Percentiles rank a stretch among this genome's conserved stretches.
These are phyloP conservation scores for Ashinkailepas kermadecensis DNA, from an alignment of 2,888 invertebrate species.

Conservation along the genomic window DNA sequence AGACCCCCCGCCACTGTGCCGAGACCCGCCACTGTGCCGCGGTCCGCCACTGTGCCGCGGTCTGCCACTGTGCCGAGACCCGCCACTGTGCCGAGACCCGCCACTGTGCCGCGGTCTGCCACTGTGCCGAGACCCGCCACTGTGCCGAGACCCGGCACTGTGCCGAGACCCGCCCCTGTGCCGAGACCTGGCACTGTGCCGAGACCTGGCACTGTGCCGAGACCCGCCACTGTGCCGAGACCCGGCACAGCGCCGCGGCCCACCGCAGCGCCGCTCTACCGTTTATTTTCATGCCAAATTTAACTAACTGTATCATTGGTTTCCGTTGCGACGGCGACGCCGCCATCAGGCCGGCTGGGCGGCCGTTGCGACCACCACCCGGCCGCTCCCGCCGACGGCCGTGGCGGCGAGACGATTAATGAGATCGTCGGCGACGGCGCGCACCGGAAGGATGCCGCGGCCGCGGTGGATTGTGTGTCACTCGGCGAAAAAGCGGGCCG, in stretches of 20 bases:
- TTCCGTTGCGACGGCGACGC: background rate
- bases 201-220: no score
- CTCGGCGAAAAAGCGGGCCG: constrained; percentile 9
- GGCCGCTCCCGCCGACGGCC: background rate
- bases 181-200: no score
- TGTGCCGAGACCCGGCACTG: no score
- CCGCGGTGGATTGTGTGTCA: constrained; percentile 7
- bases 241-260: background rate
- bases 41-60: no score
- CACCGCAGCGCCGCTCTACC: background rate
- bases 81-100: no score
- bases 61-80: no score
- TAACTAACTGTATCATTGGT: constrained; percentile 12
- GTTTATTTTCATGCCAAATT: constrained; percentile 19
- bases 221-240: no score
- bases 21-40: no score
- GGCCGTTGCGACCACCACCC: background rate
- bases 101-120: no score
- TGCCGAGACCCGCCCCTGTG: no score
- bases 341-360: background rate
- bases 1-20: no score
- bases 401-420: background rate
- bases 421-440: background rate
- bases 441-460: background rate
- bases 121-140: no score